Base-by-base conservation (phyloP, 2,113 vertebrate species). In the Seriola rivoliana region DNA sequence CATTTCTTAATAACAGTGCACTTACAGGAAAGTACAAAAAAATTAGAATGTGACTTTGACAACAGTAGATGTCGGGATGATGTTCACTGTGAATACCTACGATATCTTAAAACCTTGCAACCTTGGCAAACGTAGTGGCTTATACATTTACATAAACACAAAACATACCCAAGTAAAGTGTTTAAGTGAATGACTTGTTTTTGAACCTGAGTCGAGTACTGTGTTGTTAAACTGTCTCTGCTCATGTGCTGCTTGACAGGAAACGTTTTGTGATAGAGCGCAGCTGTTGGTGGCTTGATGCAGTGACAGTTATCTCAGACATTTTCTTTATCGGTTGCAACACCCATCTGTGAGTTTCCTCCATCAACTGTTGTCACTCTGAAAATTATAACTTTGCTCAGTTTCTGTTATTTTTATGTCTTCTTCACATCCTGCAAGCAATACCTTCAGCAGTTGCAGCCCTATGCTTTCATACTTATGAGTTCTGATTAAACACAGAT, bases 281-380 rank as follows among this genome's bases (percentile, higher is more conserved):
- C 77, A 86, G 75, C 68, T 50, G 72, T 19, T 87, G 66, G 16
- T 34, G n/a, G 14, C 50, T 36, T 73, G 54, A 32, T 58, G 54
- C 44, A 59, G 36, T 62, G 74, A 84, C 71, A 66, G 21, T 84
- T 89, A 83, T 89, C 85, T 71, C 54, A 52, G 48, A 34, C 67
- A 34, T 68, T 65, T 81, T 77, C 52, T 83, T 81, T 79, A 87
- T 87, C 78, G 0, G 78, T 23, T 36, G 29, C 71, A 77, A 73
- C 80, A 86, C 54, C 29, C 34, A n/a, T 80, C 46, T 70, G 75
- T 32, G 80, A 69, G 36, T 83, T 92, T 89, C 85, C 80, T 75
- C 81, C 16, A 3, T 75, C 29, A 57, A 75, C 79, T 69, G 60
- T 29, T 67, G 40, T 65, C 74, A 78, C 36, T 34, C 23, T 72